phyloP scores from a whole-genome alignment of 37 sponge, comb jelly and placozoan species.

The Corticium candelabrum region DNA sequence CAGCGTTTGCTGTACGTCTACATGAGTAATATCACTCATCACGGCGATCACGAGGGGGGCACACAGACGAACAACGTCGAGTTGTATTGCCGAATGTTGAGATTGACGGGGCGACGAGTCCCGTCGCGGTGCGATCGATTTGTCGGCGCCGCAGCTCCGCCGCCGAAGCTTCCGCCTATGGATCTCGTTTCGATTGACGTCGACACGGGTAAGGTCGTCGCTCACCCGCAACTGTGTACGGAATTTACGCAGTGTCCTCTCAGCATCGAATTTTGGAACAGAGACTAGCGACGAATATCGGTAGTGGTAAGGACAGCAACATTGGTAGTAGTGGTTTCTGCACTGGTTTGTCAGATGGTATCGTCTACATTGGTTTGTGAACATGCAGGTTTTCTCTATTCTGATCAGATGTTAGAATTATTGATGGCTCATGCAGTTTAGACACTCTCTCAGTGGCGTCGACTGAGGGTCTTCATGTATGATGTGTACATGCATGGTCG shows the following conservation, averaged over 20 bases:
- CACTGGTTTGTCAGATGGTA: too few species aligned
- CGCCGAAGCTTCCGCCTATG: not conserved
- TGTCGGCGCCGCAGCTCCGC: not conserved
- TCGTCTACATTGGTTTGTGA: too few species aligned
- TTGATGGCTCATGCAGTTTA: too few species aligned
- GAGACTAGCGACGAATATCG: too few species aligned
- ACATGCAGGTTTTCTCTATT: too few species aligned
- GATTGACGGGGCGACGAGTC: not conserved
- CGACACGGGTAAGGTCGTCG: not conserved
- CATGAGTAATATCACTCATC: not conserved
- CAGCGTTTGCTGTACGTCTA: not conserved
- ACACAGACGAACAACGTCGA: not conserved
- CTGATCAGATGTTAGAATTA: too few species aligned
- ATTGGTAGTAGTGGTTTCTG: too few species aligned
- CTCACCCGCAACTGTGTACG: not conserved
- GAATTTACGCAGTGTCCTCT: not conserved
- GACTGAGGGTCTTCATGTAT: too few species aligned
- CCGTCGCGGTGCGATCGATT: not conserved
- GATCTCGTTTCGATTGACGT: not conserved
- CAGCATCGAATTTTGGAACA: conserved; percentile 5
- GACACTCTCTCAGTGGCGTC: too few species aligned
- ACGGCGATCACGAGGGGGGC: too few species aligned
- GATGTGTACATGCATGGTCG: too few species aligned
- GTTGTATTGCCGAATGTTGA: not conserved
- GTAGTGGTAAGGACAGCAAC: too few species aligned